A percentile compares a stretch with the other conserved stretches of the same genome.
phyloP scores from a whole-genome alignment of 2,113 vertebrate genomes.

The Lamprologus speciosus region DNA sequence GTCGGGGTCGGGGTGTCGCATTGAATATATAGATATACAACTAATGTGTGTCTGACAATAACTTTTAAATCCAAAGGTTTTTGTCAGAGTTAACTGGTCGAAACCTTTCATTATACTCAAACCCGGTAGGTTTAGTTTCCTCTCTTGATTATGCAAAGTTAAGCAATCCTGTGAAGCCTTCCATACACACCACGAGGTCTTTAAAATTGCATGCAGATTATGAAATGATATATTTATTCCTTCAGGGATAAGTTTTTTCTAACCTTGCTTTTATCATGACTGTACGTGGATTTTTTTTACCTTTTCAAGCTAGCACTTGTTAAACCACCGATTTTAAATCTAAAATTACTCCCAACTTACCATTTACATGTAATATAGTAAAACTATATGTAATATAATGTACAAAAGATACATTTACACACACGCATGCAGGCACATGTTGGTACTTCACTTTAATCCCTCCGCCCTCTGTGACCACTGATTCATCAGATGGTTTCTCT shows the following conservation, averaged over 20 bases:
- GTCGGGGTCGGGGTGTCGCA: not conserved
- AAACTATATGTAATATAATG: not conserved
- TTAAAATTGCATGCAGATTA: not conserved
- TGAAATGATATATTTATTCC: not conserved
- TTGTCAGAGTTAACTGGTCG: not conserved
- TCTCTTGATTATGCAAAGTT: not conserved
- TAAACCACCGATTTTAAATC: not conserved
- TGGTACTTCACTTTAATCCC: conserved; percentile 6
- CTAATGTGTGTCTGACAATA: not conserved
- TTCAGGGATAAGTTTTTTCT: not conserved
- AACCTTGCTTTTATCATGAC: not conserved
- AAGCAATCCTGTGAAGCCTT: not conserved
- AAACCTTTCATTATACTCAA: not conserved
- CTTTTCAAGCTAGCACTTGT: not conserved
- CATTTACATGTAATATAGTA: not conserved
- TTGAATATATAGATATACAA: not conserved
- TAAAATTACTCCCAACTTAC: not conserved
- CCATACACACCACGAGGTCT: not conserved
- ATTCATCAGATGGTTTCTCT: conserved; percentile 38
- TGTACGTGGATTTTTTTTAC: not conserved
- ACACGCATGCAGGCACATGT: not conserved
- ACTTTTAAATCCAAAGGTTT: not conserved
- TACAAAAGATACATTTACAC: not conserved
- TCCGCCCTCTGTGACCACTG: conserved; percentile 20
- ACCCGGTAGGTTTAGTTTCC: not conserved